Evolutionary conservation across 2,888 invertebrate species (phyloP), one percentile per base, ranked within the genome.

Genomic region (Alentia gelatinosa): DNA sequence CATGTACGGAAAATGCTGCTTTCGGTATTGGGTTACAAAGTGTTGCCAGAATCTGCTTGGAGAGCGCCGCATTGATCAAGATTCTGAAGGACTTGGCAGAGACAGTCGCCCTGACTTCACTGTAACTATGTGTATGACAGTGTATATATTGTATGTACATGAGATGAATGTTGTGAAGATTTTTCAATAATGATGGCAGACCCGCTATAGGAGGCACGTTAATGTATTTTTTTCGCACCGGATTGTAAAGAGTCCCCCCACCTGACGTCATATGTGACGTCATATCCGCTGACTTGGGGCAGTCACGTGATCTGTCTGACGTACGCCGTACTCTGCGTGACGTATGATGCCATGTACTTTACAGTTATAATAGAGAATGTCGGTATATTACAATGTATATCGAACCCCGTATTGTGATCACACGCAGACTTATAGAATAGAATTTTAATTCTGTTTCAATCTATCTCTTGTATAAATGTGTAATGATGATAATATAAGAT

Each of bases 391-490:
- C 56, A 4, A 56, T 56, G 56, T 56, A 9, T 19, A 12, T 56
- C 3, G 23, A 56, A 56, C 3, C 23, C 56, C 56, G 9, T 56
- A 56, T 56, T 56, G 56, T 56, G 56, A 56, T 56, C 56, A 56
- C 56, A 56, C n/a, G 3, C 56, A 56, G 56, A 68, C 68, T 30
- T 68, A 68, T 30, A 68, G 26, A 26, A 68, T 68, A 30, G 68
- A 30, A 68, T 68, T 68, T 47, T 19, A 47, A 12, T 47, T 47
- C 47, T 12, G 47, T 7, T 19, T 12, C 47, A 12, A 68, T 30
- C 68, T 68, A 68, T 68, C 68, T 68, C 33, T 68, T 68, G 68
- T 68, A 68, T 68, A 68, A 30, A 68, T 30, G 68, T 68, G 12
- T 30, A 56, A 56, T 56, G 56, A 15, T 56, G n/a, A 3, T n/a